phyloP scores from a whole-genome alignment of 1,140 invertebrate species.

The Pomacea maculata region DNA sequence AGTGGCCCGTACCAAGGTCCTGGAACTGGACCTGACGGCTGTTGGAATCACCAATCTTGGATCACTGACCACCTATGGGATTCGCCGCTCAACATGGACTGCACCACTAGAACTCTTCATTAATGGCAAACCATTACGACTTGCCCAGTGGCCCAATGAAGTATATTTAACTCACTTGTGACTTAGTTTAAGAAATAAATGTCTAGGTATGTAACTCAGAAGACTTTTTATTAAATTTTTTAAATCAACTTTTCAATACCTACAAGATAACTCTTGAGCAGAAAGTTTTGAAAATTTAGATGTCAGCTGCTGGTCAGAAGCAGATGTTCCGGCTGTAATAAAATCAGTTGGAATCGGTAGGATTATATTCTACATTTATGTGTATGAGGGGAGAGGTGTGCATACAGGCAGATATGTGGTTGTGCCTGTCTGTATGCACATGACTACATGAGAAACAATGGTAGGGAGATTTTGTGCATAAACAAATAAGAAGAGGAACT shows the following conservation, averaged over 20 bases:
- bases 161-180: slow-evolving; percentile 13
- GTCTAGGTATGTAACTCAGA: too few relatives aligned
- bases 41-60: slow-evolving; percentile 35
- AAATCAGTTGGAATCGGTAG: too few relatives aligned
- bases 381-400: not conserved
- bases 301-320: not conserved
- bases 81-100: not conserved
- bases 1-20: slow-evolving; percentile 21
- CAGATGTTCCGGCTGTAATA: not conserved
- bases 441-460: not conserved
- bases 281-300: not conserved
- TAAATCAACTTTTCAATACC: not conserved
- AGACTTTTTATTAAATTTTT: not conserved
- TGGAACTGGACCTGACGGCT: slow-evolving; percentile 30
- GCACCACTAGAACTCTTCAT: slow-evolving; percentile 41
- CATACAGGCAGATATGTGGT: not conserved
- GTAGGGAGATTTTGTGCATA: not conserved
- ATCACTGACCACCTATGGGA: slow-evolving; percentile 27
- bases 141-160: slow-evolving; percentile 43
- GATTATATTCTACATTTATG: not conserved
- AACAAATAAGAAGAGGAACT: not conserved
- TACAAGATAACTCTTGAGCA: not conserved
- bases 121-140: slow-evolving; percentile 35
- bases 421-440: not conserved
- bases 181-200: not conserved